Evolutionary conservation across 2,797 vertebrate species (phyloP).

Genomic region (Mormyrops boulengeri): DNA sequence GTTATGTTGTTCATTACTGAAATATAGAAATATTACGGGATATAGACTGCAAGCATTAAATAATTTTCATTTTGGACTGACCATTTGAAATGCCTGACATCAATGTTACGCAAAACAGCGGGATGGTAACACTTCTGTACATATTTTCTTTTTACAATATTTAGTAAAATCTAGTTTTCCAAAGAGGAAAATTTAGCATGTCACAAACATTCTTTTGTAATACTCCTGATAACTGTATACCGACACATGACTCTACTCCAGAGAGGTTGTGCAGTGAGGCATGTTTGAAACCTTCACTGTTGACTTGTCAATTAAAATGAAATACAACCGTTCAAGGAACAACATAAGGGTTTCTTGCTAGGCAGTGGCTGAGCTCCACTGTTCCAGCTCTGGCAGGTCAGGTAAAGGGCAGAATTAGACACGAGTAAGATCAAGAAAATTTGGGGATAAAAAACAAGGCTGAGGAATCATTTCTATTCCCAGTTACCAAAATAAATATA

Average conservation of each 20-base stretch:
- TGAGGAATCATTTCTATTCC: not conserved
- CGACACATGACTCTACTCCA: not conserved
- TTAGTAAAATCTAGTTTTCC: not conserved
- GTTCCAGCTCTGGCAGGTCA: not conserved
- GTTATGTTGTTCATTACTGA: not conserved
- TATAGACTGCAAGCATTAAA: not conserved
- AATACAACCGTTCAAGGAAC: not conserved
- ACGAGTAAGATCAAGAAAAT: not conserved
- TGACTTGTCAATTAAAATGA: not conserved
- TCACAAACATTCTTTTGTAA: not conserved
- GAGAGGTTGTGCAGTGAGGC: not conserved
- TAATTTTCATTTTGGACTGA: not conserved
- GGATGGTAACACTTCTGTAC: not conserved
- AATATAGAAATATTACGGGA: not conserved
- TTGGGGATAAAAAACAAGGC: not conserved
- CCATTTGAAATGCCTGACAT: not conserved
- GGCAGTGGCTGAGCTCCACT: not conserved
- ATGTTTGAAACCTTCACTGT: not conserved
- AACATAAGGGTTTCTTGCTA: not conserved
- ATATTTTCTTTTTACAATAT: not conserved
- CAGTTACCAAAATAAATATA: constrained; percentile 14
- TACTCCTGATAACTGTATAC: not conserved
- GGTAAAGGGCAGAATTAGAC: not conserved
- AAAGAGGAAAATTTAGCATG: not conserved
- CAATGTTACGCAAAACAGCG: not conserved